Evolutionary conservation across 2,113 vertebrate genomes (phyloP).

Genomic region (Psilopogon haemacephalus): DNA sequence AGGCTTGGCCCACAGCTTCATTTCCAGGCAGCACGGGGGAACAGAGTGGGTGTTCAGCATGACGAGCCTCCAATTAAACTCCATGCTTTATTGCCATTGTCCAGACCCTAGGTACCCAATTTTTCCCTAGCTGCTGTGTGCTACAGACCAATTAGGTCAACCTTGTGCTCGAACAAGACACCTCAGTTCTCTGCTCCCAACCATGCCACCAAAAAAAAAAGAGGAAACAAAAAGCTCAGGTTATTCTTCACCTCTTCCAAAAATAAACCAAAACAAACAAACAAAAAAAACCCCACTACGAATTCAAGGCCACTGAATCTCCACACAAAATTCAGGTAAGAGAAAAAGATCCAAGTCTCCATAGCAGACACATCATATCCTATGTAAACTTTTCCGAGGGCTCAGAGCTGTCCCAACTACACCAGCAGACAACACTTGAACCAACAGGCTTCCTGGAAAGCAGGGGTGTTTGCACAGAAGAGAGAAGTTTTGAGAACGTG

Average conservation of each 20-base stretch:
- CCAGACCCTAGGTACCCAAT: not conserved
- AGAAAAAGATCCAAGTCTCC: constrained; percentile 33
- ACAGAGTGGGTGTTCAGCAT: not conserved
- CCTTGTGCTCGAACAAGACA: not conserved
- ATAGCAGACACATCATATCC: constrained; percentile 25
- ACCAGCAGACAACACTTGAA: not conserved
- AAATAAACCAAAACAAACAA: too few species aligned
- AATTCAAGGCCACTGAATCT: constrained; percentile 62
- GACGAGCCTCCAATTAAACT: not conserved
- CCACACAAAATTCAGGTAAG: constrained; percentile 29
- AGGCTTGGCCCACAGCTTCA: not conserved
- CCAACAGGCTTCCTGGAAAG: not conserved
- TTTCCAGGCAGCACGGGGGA: not conserved
- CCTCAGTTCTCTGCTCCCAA: not conserved
- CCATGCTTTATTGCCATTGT: not conserved
- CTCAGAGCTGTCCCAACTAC: not conserved
- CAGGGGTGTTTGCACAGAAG: not conserved
- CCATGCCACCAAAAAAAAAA: not conserved
- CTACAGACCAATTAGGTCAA: not conserved
- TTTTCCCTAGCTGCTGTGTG: not conserved
- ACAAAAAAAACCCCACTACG: too few species aligned
- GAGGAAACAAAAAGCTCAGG: not conserved
- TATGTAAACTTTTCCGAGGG: not conserved
- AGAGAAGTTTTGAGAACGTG: not conserved
- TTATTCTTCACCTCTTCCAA: constrained; percentile 60